These are phyloP conservation scores for Tolypeutes matacus DNA, from an alignment of 2,797 vertebrate species.

Conservation along the genomic window DNA sequence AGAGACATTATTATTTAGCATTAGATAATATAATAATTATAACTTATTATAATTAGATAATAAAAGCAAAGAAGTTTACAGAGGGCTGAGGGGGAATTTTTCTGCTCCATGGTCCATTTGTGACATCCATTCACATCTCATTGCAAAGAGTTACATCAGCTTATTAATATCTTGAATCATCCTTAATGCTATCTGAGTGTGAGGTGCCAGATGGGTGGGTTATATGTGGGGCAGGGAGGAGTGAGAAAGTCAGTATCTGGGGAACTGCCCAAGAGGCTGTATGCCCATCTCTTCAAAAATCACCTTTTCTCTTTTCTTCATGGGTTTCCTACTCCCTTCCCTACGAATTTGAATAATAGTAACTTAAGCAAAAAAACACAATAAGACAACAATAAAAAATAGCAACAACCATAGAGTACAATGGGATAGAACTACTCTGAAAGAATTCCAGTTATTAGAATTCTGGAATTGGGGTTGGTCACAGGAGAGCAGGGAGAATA, in stretches of 20 bases:
- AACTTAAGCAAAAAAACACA: neutral
- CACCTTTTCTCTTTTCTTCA: neutral
- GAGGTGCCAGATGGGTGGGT: neutral
- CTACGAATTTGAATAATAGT: neutral
- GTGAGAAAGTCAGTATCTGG: neutral
- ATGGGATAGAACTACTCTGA: neutral
- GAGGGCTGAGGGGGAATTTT: neutral
- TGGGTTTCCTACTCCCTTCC: neutral
- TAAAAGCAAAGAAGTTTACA: neutral
- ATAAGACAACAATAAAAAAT: neutral
- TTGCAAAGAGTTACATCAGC: neutral
- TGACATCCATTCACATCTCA: neutral
- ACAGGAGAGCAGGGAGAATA: constrained; percentile 4
- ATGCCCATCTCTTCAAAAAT: neutral
- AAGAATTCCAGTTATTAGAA: neutral
- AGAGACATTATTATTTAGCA: neutral
- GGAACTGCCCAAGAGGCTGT: neutral
- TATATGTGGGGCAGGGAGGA: neutral
- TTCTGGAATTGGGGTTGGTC: neutral
- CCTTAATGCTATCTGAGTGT: neutral
- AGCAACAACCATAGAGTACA: neutral
- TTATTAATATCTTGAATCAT: neutral
- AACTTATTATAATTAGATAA: too few relatives aligned
- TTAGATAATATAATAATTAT: neutral
- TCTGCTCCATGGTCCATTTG: neutral